Conservation (phyloP, 2,888 invertebrate genomes). For the Thymelicus lineola region DNA sequence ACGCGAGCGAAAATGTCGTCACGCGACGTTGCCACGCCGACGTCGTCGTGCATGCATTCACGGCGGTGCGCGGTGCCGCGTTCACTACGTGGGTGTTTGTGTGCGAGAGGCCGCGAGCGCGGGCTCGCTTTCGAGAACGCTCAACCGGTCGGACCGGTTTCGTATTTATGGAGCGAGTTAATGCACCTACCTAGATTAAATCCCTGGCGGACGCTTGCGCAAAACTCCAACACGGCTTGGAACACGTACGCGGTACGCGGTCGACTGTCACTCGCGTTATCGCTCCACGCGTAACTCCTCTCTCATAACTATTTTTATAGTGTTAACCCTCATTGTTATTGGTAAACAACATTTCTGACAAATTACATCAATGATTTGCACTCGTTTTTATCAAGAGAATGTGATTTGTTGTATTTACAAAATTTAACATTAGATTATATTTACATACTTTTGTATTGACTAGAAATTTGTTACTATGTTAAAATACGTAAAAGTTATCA, state of each 20-base stretch:
- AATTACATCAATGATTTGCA: conserved; percentile 44
- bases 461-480: too few relatives aligned
- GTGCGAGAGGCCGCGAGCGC: conserved; percentile 78
- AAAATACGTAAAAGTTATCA: too few relatives aligned
- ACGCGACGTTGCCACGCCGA: conserved; percentile 84
- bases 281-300: conserved; percentile 58
- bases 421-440: too few relatives aligned
- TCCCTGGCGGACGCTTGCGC: conserved; percentile 77
- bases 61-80: conserved; percentile 64
- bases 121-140: conserved; percentile 83
- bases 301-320: conserved; percentile 57
- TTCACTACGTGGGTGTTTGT: conserved; percentile 79
- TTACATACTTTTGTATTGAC: too few relatives aligned
- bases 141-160: conserved; percentile 82
- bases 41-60: conserved; percentile 77
- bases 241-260: conserved; percentile 66
- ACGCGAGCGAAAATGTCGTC: conserved; percentile 86
- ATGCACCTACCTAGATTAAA: conserved; percentile 81
- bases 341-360: conserved; percentile 60
- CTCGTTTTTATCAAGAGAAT: conserved; percentile 5
- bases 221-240: conserved; percentile 65
- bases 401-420: too few relatives aligned
- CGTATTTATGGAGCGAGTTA: conserved; percentile 82
- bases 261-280: conserved; percentile 62
- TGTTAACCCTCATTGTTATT: conserved; percentile 62